Evolutionary conservation across 1,140 invertebrate species (phyloP).

Genomic region (Drosophila punjabiensis): DNA sequence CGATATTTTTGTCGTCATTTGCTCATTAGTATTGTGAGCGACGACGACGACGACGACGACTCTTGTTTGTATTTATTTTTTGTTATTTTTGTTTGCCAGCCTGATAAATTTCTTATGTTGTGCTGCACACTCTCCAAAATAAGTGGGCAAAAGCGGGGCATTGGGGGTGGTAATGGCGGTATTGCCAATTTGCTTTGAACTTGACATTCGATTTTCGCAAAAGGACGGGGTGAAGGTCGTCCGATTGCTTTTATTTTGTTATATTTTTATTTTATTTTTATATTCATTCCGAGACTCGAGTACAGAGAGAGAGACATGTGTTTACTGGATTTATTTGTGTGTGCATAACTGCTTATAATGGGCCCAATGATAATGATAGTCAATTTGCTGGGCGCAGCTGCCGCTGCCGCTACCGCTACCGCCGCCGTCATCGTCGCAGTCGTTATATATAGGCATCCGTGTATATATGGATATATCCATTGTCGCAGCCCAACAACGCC

Average conservation of each 20-base stretch:
- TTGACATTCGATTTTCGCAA: conserved; percentile 78
- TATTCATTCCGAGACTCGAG: conserved; percentile 7
- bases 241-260: conserved; percentile 14
- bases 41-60: conserved; percentile 30
- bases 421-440: conserved; percentile 7
- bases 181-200: conserved; percentile 73
- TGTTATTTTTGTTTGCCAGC: conserved; percentile 37
- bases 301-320: conserved; percentile 15
- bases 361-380: conserved; percentile 73
- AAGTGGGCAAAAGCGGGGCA: conserved; percentile 3
- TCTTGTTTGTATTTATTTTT: conserved; percentile 41
- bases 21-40: conserved; percentile 68
- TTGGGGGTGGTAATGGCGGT: conserved; percentile 23
- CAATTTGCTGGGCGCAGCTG: conserved; percentile 67
- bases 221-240: conserved; percentile 73
- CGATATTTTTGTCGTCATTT: conserved; percentile 67
- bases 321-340: conserved; percentile 39
- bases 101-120: conserved; percentile 76
- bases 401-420: conserved; percentile 12
- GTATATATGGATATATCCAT: conserved; percentile 52
- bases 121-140: conserved; percentile 15
- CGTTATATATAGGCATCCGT: conserved; percentile 35
- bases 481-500: conserved; percentile 52
- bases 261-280: conserved; percentile 18
- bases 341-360: conserved; percentile 61